Conservation (phyloP, 2,797 vertebrate genomes). For the Acropternis orthonyx region DNA sequence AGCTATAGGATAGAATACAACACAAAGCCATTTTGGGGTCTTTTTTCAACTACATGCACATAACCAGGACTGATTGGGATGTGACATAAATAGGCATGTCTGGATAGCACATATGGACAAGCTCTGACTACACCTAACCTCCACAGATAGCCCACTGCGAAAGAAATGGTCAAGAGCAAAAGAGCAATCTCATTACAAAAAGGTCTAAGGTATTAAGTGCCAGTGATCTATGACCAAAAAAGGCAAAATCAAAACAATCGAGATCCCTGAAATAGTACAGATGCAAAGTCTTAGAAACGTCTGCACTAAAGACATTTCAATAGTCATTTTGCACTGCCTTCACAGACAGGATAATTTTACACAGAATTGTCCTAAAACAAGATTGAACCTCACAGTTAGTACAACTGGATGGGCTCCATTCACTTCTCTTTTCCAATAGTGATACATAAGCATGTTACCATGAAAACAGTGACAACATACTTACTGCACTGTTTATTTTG, state of each 20-base stretch:
- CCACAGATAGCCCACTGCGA: background rate
- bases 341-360: background rate
- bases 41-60: background rate
- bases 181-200: background rate
- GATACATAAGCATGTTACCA: background rate
- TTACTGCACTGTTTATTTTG: background rate
- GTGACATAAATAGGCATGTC: background rate
- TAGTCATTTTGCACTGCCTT: background rate
- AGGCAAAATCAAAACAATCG: background rate
- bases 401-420: background rate
- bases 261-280: background rate
- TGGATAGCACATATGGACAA: background rate
- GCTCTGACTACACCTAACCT: background rate
- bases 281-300: background rate
- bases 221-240: background rate
- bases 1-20: background rate
- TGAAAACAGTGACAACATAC: background rate
- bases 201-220: background rate
- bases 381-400: background rate
- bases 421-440: background rate
- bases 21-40: background rate
- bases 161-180: background rate
- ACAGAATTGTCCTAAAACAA: background rate
- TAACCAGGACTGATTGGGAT: background rate
- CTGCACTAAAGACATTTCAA: background rate